Conservation (phyloP, 1,140 invertebrate genomes). For the Drosophila melanogaster region Release_6_plus_ISO1_MT NT_033777.3:12443001-12443500, state of each 20-base stretch:
- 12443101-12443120: constrained; percentile 32
- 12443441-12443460: too few species aligned
- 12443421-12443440: too few species aligned
- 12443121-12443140: constrained; percentile 23
- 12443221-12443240: constrained; percentile 5
- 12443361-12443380: too few species aligned
- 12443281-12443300: background rate
- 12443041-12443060: constrained; percentile 10
- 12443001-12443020: constrained; percentile 10
- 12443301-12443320: background rate
- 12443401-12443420: too few species aligned
- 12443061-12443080: constrained; percentile 27
- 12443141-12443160: constrained; percentile 5
- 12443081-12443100: constrained; percentile 24
- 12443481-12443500: background rate
- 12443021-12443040: background rate
- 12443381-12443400: too few species aligned
- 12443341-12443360: too few species aligned
- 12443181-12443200: constrained; percentile 29
- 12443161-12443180: constrained; percentile 5
- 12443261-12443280: background rate
- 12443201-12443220: constrained; percentile 35
- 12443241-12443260: constrained; percentile 1
- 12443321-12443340: too few species aligned
- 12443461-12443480: background rate